Conservation (phyloP, 2,113 vertebrate species). For the Panthera leo region DNA sequence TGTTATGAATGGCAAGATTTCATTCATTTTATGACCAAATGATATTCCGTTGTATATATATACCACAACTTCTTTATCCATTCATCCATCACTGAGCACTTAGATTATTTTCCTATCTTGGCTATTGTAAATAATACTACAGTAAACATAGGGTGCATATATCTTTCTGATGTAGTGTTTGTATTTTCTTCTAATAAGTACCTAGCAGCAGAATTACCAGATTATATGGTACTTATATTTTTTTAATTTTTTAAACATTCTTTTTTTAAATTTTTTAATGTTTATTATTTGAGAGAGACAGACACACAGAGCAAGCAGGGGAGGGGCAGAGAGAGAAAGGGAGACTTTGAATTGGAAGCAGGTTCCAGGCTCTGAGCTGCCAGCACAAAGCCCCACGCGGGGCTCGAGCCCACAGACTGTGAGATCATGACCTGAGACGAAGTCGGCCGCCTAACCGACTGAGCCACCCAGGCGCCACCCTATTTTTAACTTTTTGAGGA, state of each 20-base stretch:
- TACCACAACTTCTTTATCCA: neutral
- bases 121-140: neutral
- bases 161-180: neutral
- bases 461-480: neutral
- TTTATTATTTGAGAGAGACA: too few relatives aligned
- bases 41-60: neutral
- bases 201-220: neutral
- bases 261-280: too few relatives aligned
- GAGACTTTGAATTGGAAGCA: too few relatives aligned
- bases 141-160: neutral
- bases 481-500: neutral
- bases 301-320: too few relatives aligned
- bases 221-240: neutral
- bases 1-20: neutral
- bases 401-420: too few relatives aligned
- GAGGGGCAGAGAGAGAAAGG: too few relatives aligned
- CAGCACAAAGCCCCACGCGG: too few relatives aligned
- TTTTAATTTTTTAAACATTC: neutral
- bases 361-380: too few relatives aligned
- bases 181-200: neutral
- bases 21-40: neutral
- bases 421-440: too few relatives aligned
- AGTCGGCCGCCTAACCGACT: too few relatives aligned
- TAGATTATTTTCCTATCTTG: neutral
- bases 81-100: neutral